phyloP scores from a whole-genome alignment of 2,113 vertebrate species.

The Melierax canorus region DNA sequence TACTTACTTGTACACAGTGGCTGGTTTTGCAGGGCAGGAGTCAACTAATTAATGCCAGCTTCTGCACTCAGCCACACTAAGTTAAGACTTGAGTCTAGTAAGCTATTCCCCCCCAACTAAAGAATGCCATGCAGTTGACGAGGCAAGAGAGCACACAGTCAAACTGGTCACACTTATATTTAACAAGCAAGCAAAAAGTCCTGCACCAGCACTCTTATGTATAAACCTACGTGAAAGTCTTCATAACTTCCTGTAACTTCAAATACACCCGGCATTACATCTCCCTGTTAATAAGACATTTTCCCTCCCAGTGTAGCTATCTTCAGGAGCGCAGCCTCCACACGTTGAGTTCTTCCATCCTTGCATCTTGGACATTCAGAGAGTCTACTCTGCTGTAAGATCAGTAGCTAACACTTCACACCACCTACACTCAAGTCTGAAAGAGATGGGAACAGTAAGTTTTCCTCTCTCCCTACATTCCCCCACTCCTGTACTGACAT shows the following conservation, averaged over 20 bases:
- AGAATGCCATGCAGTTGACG: background rate
- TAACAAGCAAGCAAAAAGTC: background rate
- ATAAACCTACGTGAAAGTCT: background rate
- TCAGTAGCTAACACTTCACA: background rate
- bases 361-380: background rate
- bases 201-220: background rate
- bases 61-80: background rate
- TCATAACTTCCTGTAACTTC: background rate
- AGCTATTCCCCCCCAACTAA: background rate
- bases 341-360: background rate
- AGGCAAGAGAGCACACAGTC: background rate
- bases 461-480: background rate
- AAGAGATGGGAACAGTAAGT: background rate
- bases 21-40: background rate
- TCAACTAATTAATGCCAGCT: background rate
- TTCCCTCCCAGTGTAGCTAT: background rate
- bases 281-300: background rate
- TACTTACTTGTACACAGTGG: background rate
- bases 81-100: fast-evolving
- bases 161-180: fast-evolving
- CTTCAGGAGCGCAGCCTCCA: background rate
- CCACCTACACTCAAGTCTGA: background rate
- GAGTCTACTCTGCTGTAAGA: background rate
- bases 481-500: background rate
- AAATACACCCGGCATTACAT: background rate